Conservation (phyloP, 2,888 invertebrate genomes). For the Escarpia spicata region DNA sequence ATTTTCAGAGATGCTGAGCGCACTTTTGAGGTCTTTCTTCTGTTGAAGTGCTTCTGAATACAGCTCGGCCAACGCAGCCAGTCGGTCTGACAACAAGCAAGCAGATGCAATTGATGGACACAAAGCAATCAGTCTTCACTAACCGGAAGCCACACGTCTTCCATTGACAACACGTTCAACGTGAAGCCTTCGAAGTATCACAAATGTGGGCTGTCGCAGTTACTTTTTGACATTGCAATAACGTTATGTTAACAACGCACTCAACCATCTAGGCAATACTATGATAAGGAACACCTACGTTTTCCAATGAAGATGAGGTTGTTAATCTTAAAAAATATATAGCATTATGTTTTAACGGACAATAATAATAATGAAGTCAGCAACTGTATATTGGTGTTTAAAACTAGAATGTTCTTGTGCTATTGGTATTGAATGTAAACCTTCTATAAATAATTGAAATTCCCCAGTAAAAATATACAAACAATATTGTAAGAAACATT, state of each 20-base stretch:
- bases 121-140: background rate
- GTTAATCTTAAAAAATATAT: background rate
- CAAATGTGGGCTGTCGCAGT: background rate
- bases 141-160: background rate
- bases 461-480: too few species aligned
- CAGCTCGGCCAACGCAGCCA: background rate
- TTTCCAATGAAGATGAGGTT: background rate
- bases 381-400: too few species aligned
- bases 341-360: background rate
- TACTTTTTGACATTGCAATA: background rate
- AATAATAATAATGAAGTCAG: too few species aligned
- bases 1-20: slow-evolving; percentile 1
- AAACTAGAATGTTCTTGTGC: too few species aligned
- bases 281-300: background rate
- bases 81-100: background rate
- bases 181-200: background rate
- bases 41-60: background rate
- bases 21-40: slow-evolving; percentile 6
- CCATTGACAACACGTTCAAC: background rate
- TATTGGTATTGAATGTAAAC: too few species aligned
- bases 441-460: too few species aligned
- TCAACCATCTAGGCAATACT: background rate
- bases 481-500: too few species aligned
- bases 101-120: background rate
- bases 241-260: background rate